Evolutionary conservation across 2,888 invertebrate genomes (phyloP), one percentile per base, ranked within the genome.

Genomic region (Sarcophaga rosellei): DNA sequence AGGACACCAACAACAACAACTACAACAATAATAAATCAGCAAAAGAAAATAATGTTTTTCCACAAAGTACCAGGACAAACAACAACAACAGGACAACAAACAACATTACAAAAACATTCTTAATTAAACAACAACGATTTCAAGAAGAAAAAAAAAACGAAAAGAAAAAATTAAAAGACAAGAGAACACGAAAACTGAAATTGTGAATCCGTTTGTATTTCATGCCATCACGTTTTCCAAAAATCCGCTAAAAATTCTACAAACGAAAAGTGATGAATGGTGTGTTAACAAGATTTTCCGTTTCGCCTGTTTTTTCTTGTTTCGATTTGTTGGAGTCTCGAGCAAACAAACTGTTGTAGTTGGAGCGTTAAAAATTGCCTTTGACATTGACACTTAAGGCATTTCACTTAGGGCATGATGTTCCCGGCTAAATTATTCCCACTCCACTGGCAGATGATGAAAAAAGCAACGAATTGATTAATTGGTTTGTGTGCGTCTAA

Each of bases 231-330:
- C 89, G 88, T 89, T 88, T 84, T 69, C 78, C 78, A 76, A 85
- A 76, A 85, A 83, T 77, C 86, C 82, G 80, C 84, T 76, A 78
- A 85, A 35, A 81, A 86, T 76, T 82, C 74, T 80, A 73, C 82
- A 85, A 81, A 76, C 63, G 81, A 75, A 87, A 88, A 88, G 91
- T 93, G 93, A 93, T 93, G 92, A 92, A 93, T 93, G 91, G 92
- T 90, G 89, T 91, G 92, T 92, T 92, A 93, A 92, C 93, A 91
- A 92, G 92, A 93, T 93, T 93, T 92, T 91, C 90, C 90, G n/a
- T n/a, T 92, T 91, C 79, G 88, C 79, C 89, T 82, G 66, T 74
- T 25, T 21, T 35, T 15, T 15, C 2, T 47, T 12, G 3, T 53
- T 53, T 17, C 15, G 1, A 3, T 53, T 53, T 53, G 15, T 53